A percentile compares a stretch with the other conserved stretches of the same genome.
Conservation (phyloP, 2,888 invertebrate genomes). For the Elegia similella region DNA sequence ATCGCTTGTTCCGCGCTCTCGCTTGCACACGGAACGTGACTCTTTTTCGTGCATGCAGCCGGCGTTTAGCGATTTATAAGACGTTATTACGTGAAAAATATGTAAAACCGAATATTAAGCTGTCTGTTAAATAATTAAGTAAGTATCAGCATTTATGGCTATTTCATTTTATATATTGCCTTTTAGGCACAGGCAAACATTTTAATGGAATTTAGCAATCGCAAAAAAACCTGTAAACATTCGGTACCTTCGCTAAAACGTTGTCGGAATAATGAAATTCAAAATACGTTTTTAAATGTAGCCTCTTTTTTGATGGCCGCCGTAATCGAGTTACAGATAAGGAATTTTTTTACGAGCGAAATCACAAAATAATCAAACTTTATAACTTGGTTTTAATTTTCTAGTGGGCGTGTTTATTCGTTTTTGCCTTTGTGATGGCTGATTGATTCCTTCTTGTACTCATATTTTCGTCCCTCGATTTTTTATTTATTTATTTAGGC, state of each 20-base stretch:
- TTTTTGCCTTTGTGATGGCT: conserved; percentile 20
- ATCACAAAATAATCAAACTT: conserved; percentile 38
- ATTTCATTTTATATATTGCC: not conserved
- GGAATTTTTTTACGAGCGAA: conserved; percentile 30
- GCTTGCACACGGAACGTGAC: too few species aligned
- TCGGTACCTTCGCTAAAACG: not conserved
- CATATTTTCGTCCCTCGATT: not conserved
- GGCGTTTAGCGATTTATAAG: too few species aligned
- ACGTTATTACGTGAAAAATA: not conserved
- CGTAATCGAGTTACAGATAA: conserved; percentile 29
- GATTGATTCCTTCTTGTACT: not conserved
- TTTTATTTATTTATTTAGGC: too few species aligned
- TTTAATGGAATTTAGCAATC: conserved; percentile 6
- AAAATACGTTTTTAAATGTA: conserved; percentile 4
- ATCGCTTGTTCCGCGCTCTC: too few species aligned
- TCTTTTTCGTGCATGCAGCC: too few species aligned
- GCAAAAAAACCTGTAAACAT: not conserved
- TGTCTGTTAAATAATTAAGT: too few species aligned
- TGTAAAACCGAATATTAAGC: not conserved
- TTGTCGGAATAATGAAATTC: not conserved
- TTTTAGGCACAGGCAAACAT: not conserved
- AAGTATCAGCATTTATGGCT: not conserved
- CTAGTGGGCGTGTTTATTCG: conserved; percentile 25
- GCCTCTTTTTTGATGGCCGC: conserved; percentile 19
- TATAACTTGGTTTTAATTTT: conserved; percentile 34